Conservation (phyloP, 2,888 invertebrate species). For the Caenorhabditis imperialis region DNA sequence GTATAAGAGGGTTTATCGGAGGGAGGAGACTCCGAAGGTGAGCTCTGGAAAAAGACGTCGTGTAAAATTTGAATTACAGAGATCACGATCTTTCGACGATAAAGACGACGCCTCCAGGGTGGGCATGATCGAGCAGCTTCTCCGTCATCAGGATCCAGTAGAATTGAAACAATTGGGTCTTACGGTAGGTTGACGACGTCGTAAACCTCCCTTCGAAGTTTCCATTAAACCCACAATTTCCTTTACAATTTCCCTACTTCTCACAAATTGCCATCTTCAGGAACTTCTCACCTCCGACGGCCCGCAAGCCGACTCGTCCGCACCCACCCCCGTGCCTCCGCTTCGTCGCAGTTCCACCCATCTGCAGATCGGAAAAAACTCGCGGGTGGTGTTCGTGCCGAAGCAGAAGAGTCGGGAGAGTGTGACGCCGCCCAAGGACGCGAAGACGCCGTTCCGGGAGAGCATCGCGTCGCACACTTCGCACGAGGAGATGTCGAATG, state of each 20-base stretch:
- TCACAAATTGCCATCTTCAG: conserved; percentile 15
- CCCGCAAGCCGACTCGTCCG: conserved; percentile 1
- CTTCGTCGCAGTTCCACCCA: conserved; percentile 31
- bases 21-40: conserved; percentile 41
- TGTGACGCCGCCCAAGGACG: conserved; percentile 29
- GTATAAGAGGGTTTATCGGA: conserved; percentile 33
- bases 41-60: background rate
- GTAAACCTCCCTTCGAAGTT: too few species aligned
- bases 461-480: conserved; percentile 36
- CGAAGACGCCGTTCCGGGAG: conserved; percentile 26
- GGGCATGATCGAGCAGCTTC: conserved; percentile 57
- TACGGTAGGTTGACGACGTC: conserved; percentile 51
- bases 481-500: conserved; percentile 48
- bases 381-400: conserved; percentile 44
- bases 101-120: conserved; percentile 24
- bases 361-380: conserved; percentile 42
- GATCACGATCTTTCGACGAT: conserved; percentile 51
- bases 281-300: conserved; percentile 36
- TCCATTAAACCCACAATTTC: too few species aligned
- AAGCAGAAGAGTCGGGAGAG: conserved; percentile 56
- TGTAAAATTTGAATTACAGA: conserved; percentile 8
- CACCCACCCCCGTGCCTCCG: conserved; percentile 3
- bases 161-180: conserved; percentile 56
- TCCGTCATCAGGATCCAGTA: conserved; percentile 46
- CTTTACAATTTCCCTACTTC: background rate